Base-by-base conservation (phyloP, 2,113 vertebrate genomes). In the Cyprinodon variegatus region DNA sequence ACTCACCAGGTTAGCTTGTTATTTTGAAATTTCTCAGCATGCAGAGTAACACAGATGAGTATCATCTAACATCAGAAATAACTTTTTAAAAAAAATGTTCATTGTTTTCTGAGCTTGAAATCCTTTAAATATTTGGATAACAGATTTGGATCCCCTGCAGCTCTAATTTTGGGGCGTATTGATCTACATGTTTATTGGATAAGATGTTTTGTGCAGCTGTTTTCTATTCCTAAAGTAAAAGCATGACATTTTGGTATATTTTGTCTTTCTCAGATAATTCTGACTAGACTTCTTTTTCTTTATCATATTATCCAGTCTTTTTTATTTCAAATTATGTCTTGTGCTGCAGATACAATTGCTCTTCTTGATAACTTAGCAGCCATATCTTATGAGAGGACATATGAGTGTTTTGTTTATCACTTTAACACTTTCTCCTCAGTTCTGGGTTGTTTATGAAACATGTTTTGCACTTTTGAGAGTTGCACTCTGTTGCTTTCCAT, bases 1-100 rank as follows among this genome's bases (percentile, higher is more conserved):
- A 75, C 62, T 79, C 53, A 40, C 68, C 37, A 11, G 82, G 45
- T 84, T 81, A 80, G 62, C 38, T 79, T 85, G 80, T 84, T 80
- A 48, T 81, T 83, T 68, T 69, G 65, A 10, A 57, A 39, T 10
- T 41, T 74, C 45, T 68, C 62, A 43, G 77, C 66, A 43, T 73
- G 80, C 43, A 43, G 69, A 64, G 36, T 64, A 72, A 81, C 69
- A 79, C 63, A 77, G 41, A 79, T 65, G 41, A 69, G 62, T 70
- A 71, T 86, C 57, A 15, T 65, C 39, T 76, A 79, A 78, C 65
- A 81, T 13, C 45, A n/a, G 17, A 0, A 15, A 74, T 71, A 63
- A 46, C 65, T 46, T 70, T 9, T 76, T 60, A 50, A 61, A 40
- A 61, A 29, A 9, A 41, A 43, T 14, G 20, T 29, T 63, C 20